Base-by-base conservation (phyloP, 2,113 vertebrate genomes). In the Anas platyrhynchos region DNA sequence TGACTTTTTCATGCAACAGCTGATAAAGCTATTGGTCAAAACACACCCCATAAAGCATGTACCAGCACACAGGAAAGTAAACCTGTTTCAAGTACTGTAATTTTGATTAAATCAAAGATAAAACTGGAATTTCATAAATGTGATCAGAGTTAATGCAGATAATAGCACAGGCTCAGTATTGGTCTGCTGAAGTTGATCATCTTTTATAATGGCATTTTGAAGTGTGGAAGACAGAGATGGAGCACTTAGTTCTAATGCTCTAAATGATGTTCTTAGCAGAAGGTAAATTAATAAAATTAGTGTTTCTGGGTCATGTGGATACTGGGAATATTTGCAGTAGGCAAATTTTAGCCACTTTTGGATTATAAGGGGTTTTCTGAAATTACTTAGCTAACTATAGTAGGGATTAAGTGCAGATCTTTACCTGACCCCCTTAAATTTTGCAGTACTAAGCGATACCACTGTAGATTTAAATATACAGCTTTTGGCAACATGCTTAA, bases 311-410 rank as follows among this genome's bases (percentile, higher is more conserved):
- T 79, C 7, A 23, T 69, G 78, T 85, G 32, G 7, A 21, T 88
- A 58, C 55, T 50, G 55, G 23, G 22, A 48, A 26, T 88, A 58
- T 68, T 84, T 94, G 61, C 56, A 78, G 43, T 55, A 56, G 43
- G 13, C 15, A 38, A 23, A n/a, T 11, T 7, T 16, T 83, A 58
- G 31, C 23, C 69, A 4, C 84, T 88, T 58, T 41, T 89, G 71
- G 9, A 22, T 83, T 87, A 75, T 58, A 56, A 34, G 6, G 15
- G 3, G 6, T 32, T 80, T 93, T 86, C n/a, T 91, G 44, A 32
- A 94, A 25, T 54, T 58, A 12, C 0, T 0, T 36, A 17, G 9
- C 16, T 69, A 17, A 7, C 29, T 71, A 2, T 36, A 1, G 48
- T 78, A 46, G 32, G 23, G 9, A 1, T 46, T 75, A 44, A 23